phyloP scores from a whole-genome alignment of 2,797 vertebrate genomes.

The Mionectes olivaceus region DNA sequence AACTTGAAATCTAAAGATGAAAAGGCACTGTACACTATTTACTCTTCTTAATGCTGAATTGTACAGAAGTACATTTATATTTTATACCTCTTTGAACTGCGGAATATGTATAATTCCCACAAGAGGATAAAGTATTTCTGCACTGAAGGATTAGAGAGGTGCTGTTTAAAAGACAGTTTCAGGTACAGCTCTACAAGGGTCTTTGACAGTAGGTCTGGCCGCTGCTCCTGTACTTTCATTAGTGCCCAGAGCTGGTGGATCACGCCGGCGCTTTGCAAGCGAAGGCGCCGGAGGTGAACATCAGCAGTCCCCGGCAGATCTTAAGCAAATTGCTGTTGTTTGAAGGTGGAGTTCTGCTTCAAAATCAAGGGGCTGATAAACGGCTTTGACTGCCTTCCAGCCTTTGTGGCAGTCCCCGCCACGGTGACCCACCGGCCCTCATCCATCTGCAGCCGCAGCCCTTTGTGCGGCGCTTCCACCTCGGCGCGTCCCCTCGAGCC shows the following conservation, averaged over 20 bases:
- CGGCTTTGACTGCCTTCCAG: neutral
- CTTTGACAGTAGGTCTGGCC: slow-evolving; percentile 4
- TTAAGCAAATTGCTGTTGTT: neutral
- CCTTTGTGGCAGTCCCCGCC: neutral
- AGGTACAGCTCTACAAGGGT: slow-evolving; percentile 1
- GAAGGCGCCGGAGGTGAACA: neutral
- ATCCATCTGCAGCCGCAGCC: neutral
- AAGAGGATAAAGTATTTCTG: slow-evolving; percentile 63
- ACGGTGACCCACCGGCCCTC: neutral
- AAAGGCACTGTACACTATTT: slow-evolving; percentile 65
- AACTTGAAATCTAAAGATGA: slow-evolving; percentile 71
- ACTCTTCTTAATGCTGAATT: slow-evolving; percentile 68
- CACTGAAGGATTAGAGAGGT: slow-evolving; percentile 50
- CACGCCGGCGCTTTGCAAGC: fast-evolving
- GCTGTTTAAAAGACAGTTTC: slow-evolving; percentile 41
- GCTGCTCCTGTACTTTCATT: neutral
- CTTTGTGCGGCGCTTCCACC: neutral
- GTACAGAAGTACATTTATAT: slow-evolving; percentile 69
- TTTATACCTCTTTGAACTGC: slow-evolving; percentile 63
- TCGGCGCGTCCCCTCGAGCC: neutral
- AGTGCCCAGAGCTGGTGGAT: neutral
- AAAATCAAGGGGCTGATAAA: neutral
- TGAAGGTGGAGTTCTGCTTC: neutral
- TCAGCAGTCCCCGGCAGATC: neutral
- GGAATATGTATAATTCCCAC: slow-evolving; percentile 64